These are phyloP conservation scores for Apamea monoglypha DNA, from an alignment of 2,888 invertebrate genomes.

Conservation along the genomic window DNA sequence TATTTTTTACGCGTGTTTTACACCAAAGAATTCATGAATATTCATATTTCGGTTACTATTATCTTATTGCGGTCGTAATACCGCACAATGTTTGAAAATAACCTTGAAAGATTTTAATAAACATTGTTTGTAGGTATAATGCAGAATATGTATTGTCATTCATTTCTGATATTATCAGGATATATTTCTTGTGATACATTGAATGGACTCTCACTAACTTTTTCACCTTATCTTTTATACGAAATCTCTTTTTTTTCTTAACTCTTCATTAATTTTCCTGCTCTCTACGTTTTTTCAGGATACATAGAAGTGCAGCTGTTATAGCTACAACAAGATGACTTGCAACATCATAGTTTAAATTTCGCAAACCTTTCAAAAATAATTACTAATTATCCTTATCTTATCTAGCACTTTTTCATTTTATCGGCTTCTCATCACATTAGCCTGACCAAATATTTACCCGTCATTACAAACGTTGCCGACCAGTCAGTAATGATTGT, in stretches of 20 bases:
- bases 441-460: constrained; percentile 27
- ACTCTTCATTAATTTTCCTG: not conserved
- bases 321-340: not conserved
- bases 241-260: not conserved
- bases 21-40: constrained; percentile 36
- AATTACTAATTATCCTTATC: not conserved
- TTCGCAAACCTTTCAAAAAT: not conserved
- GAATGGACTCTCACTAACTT: not conserved
- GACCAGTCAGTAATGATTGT: constrained; percentile 28
- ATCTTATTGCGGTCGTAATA: constrained; percentile 10
- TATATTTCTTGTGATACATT: not conserved
- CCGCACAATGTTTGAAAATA: constrained; percentile 1
- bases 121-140: constrained; percentile 3
- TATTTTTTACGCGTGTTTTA: constrained; percentile 17
- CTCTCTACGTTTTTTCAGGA: not conserved
- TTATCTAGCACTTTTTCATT: not conserved
- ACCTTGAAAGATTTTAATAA: constrained; percentile 16
- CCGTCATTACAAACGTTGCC: constrained; percentile 24
- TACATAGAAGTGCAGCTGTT: not conserved
- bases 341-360: not conserved
- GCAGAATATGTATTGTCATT: not conserved
- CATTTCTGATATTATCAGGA: not conserved
- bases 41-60: constrained; percentile 17
- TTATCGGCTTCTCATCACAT: not conserved
- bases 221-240: not conserved